Evolutionary conservation across 2,113 vertebrate genomes (phyloP), one percentile per base, ranked within the genome.

Genomic region (Donacobius atricapilla): DNA sequence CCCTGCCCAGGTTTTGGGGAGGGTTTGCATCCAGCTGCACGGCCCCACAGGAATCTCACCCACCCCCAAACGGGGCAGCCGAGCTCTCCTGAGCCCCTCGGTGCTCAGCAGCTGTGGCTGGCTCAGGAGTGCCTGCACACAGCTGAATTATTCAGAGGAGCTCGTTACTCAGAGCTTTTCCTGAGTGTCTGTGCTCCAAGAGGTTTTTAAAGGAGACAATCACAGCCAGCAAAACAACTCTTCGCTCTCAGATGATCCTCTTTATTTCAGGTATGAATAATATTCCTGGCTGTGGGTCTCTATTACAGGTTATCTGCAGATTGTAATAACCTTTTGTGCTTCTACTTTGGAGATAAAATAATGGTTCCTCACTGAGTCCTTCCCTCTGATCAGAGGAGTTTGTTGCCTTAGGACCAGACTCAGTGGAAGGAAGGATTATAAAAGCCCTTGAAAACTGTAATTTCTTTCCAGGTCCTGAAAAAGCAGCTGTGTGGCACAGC

Each of bases 61-160:
- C 39, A 30, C 5, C 15, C 56, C 48, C 63, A 42, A 6, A 28
- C 5, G 4, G 39, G 33, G 58, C 81, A 72, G 30, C 3, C 0
- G 1, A n/a, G 76, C 56, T 45, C 66, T 31, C 7, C n/a, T 15
- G 63, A 91, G 57, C 44, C 83, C 63, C 51, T 65, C 83, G n/a
- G 25, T 31, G 83, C 85, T 72, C 68, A 61, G 87, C 83, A 45
- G 68, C 6, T 58, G 40, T 51, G 78, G 42, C 84, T 50, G 25
- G 40, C 53, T 28, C 54, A 83, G 83, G 28, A 47, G 10, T 25
- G 68, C 48, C 21, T 40, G 54, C 80, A 45, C 54, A 25, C 39
- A 37, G 54, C 42, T 91, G n/a, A 93, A 89, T 94, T 94, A 94
- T 73, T 94, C 91, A 94, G 72, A 87, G 83, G 19, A 78, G 64